These are phyloP conservation scores for Solenopsis invicta DNA, from an alignment of 1,140 invertebrate species.

Conservation along the genomic window DNA sequence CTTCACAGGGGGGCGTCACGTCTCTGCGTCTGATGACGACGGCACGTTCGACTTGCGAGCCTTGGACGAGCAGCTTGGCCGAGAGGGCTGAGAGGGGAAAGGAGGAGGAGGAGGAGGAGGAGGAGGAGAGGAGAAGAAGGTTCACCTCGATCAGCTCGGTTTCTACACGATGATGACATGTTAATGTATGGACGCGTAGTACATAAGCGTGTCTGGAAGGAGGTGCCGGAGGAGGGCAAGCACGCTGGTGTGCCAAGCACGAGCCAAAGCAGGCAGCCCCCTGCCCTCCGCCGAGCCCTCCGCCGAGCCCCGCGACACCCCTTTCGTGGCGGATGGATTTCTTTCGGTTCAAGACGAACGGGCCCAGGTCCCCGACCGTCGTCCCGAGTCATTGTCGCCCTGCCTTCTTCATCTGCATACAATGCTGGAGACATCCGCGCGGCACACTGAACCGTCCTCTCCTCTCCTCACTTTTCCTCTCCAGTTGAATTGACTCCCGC, in stretches of 20 bases:
- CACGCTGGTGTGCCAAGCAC: slow-evolving; percentile 74
- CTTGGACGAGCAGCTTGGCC: slow-evolving; percentile 20
- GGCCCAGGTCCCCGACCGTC: slow-evolving; percentile 72
- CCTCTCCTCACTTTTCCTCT: slow-evolving; percentile 11
- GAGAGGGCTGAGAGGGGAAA: background rate
- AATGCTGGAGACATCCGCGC: slow-evolving; percentile 84
- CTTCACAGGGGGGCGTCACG: slow-evolving; percentile 46
- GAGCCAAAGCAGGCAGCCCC: slow-evolving; percentile 77
- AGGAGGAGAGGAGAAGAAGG: background rate
- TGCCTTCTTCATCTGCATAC: slow-evolving; percentile 87
- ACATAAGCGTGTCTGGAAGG: slow-evolving; percentile 78
- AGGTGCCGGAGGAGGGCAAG: slow-evolving; percentile 56
- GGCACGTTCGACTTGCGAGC: slow-evolving; percentile 54
- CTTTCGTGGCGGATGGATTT: slow-evolving; percentile 65
- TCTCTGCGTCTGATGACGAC: slow-evolving; percentile 49
- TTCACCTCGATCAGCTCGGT: slow-evolving; percentile 68
- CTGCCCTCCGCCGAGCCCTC: slow-evolving; percentile 39
- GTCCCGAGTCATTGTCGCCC: slow-evolving; percentile 85
- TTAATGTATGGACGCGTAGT: slow-evolving; percentile 85
- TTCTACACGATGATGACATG: slow-evolving; percentile 82
- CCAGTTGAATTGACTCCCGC: slow-evolving; percentile 26
- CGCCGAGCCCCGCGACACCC: slow-evolving; percentile 37
- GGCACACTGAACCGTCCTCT: slow-evolving; percentile 55
- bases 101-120: too few relatives aligned
- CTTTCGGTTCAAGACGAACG: slow-evolving; percentile 74